These are phyloP conservation scores for Pogonomyrmex barbatus DNA, from an alignment of 1,140 invertebrate genomes.

Conservation along the genomic window DNA sequence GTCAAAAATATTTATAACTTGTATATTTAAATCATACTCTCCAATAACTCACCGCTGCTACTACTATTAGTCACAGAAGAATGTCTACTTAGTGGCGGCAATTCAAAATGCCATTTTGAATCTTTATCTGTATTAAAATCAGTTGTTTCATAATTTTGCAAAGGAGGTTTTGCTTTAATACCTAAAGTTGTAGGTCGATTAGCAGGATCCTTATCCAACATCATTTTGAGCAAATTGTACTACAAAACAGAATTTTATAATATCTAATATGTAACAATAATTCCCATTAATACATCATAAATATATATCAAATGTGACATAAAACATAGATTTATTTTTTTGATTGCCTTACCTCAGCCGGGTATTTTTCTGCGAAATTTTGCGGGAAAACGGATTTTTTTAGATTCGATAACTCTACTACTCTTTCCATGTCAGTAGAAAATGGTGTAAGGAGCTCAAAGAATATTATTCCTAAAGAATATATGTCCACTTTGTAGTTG, in stretches of 20 bases:
- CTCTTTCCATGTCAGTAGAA: slow-evolving; percentile 95
- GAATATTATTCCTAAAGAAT: slow-evolving; percentile 96
- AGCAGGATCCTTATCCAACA: slow-evolving; percentile 91
- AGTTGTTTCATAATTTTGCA: slow-evolving; percentile 75
- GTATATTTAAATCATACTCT: slow-evolving; percentile 66
- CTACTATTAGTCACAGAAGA: slow-evolving; percentile 80
- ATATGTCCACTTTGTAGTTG: slow-evolving; percentile 98
- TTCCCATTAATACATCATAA: not conserved
- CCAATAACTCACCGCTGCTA: slow-evolving; percentile 71
- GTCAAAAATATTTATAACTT: slow-evolving; percentile 29
- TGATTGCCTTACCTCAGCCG: slow-evolving; percentile 88
- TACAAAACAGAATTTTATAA: slow-evolving; percentile 83
- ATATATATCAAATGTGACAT: not conserved
- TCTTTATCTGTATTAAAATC: slow-evolving; percentile 60
- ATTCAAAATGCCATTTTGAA: slow-evolving; percentile 85
- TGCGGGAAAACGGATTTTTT: slow-evolving; percentile 90
- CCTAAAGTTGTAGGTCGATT: slow-evolving; percentile 92
- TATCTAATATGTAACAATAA: slow-evolving; percentile 22
- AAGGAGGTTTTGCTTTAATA: slow-evolving; percentile 87
- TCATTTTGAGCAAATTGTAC: slow-evolving; percentile 90
- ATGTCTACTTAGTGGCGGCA: slow-evolving; percentile 81
- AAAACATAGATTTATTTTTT: not conserved
- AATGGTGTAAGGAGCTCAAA: slow-evolving; percentile 97
- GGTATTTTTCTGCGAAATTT: slow-evolving; percentile 89
- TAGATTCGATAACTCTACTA: slow-evolving; percentile 88